A percentile compares a stretch with the other conserved stretches of the same genome.
Conservation (phyloP, 2,888 invertebrate genomes). For the Nezara viridula region DNA sequence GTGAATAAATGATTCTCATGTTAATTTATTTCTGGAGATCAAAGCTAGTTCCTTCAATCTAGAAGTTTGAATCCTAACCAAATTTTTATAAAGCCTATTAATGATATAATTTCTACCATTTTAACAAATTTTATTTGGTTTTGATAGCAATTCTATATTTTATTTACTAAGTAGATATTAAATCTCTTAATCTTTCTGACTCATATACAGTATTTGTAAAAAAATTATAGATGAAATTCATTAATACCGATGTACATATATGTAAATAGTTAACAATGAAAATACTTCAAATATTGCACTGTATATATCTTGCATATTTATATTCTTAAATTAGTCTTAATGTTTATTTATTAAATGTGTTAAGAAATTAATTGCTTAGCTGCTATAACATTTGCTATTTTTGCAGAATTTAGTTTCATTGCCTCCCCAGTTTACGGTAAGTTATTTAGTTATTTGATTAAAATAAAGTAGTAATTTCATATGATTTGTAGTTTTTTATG, state of each 20-base stretch:
- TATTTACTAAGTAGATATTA: background rate
- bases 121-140: too few relatives aligned
- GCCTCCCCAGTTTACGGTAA: constrained; percentile 85
- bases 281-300: constrained; percentile 30
- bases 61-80: too few relatives aligned
- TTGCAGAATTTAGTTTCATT: constrained; percentile 84
- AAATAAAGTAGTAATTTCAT: background rate
- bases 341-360: background rate
- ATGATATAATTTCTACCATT: too few relatives aligned
- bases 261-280: constrained; percentile 13
- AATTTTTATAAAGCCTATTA: too few relatives aligned
- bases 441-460: constrained; percentile 68
- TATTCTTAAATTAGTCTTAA: background rate
- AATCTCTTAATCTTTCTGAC: background rate
- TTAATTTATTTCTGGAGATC: too few relatives aligned
- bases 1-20: too few relatives aligned
- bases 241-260: constrained; percentile 13
- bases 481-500: background rate
- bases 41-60: too few relatives aligned
- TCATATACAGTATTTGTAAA: background rate
- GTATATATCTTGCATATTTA: constrained; percentile 28
- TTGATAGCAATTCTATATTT: background rate
- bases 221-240: background rate
- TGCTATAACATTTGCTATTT: constrained; percentile 46
- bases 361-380: constrained; percentile 12